Base-by-base conservation (phyloP, 2,888 invertebrate genomes). In the Nomada fabriciana region DNA sequence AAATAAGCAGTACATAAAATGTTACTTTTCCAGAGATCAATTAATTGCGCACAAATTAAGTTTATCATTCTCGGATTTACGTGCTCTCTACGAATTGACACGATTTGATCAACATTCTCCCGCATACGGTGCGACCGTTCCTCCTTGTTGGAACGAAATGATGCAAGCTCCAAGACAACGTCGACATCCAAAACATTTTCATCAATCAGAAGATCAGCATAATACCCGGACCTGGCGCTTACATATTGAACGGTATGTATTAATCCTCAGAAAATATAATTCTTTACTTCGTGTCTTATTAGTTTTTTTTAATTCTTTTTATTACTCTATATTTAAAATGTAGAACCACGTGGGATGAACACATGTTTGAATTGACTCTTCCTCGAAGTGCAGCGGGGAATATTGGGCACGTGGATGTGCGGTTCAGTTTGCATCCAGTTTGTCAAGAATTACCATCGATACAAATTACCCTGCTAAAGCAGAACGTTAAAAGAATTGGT, bases 91-190 rank as follows among this genome's bases (percentile, higher is more conserved):
- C 89, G 95, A 96, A 57, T 94, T 98, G 75, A 97, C 97, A 2
- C 96, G 96, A 83, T 97, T 97, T 90, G 97, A 97, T 90, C 95
- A 95, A 83, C 93, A 96, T 76, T 95, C 95, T 87, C 95, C 96
- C 0, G 94, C 96, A 0, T 98, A 98, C 93, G 96, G 97, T 71
- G 98, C 98, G 0, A 98, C 98, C 20, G 98, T 98, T 3, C 98
- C 98, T 0, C 97, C 98, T 4, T 98, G 98, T 94, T 98, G 98
- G 98, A 97, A 97, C 86, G 98, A 98, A 93, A 95, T 98, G 90
- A 98, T 98, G 88, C 98, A 98, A 85, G 98, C 98, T 7, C 98
- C 98, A 92, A 96, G 98, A 77, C 98, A 98, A 89, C 95, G 98
- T 23, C 96, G 98, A 53, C 97, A 98, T 93, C 98, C 98, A 1